These are phyloP conservation scores for Meghimatium bilineatum DNA, from an alignment of 2,888 invertebrate genomes.

Conservation along the genomic window DNA sequence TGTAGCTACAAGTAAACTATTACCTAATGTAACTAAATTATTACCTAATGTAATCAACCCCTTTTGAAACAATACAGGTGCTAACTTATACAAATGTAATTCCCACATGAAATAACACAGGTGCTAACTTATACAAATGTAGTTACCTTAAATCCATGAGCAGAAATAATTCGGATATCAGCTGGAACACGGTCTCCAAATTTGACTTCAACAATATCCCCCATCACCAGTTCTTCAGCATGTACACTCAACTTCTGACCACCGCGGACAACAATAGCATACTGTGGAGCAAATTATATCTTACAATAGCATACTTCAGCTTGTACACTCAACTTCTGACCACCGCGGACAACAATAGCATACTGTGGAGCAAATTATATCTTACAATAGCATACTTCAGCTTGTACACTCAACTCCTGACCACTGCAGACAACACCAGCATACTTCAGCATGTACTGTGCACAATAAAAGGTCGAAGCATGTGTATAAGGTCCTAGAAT, in stretches of 20 bases:
- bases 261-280: conserved; percentile 81
- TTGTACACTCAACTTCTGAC: conserved; percentile 78
- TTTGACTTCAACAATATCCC: conserved; percentile 98
- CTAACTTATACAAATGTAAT: no score
- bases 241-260: conserved; percentile 79
- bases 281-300: conserved; percentile 67
- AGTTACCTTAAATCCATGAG: conserved; percentile 91
- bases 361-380: conserved; percentile 66
- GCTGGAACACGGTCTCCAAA: conserved; percentile 99
- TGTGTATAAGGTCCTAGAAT: no score
- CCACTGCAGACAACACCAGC: conserved; percentile 82
- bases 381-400: conserved; percentile 79
- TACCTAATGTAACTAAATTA: no score
- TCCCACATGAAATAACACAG: no score
- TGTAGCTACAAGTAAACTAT: no score
- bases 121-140: no score
- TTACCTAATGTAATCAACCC: no score
- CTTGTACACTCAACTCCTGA: conserved; percentile 78
- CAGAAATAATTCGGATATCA: conserved; percentile 95
- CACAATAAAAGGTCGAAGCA: no score
- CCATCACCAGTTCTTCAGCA: conserved; percentile 90
- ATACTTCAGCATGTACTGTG: conserved; percentile 81
- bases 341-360: conserved; percentile 82
- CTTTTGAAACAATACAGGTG: no score
- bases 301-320: conserved; percentile 80